Evolutionary conservation across 2,797 vertebrate species (phyloP).

Genomic region (Tapirus indicus): DNA sequence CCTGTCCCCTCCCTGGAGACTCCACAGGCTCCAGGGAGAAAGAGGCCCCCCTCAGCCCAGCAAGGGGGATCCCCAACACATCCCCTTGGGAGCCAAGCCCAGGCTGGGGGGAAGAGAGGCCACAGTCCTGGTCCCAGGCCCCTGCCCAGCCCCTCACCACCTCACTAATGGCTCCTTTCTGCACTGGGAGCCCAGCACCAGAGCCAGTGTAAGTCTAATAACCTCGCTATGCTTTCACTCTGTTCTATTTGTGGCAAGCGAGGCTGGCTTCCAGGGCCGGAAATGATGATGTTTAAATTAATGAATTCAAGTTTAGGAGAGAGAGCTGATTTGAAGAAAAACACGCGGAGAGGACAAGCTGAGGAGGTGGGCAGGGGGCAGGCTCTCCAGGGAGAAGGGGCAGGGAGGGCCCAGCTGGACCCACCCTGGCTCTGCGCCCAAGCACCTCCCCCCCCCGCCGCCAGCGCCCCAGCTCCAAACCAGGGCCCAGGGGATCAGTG

Average conservation of each 20-base stretch:
- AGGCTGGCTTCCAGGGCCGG: conserved; percentile 72
- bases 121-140: background rate
- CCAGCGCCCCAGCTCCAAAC: background rate
- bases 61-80: background rate
- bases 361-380: no score
- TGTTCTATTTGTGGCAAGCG: conserved; percentile 73
- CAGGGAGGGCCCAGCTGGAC: background rate
- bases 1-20: background rate
- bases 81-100: background rate
- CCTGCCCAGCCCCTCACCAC: background rate
- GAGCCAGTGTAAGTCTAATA: background rate
- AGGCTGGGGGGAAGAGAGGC: background rate
- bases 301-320: conserved; percentile 62
- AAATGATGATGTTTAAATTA: conserved; percentile 78
- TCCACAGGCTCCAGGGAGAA: background rate
- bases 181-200: background rate
- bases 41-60: background rate
- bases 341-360: background rate
- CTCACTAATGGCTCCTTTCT: background rate
- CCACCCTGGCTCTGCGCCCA: background rate
- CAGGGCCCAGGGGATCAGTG: background rate
- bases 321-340: background rate
- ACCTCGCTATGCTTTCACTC: conserved; percentile 53
- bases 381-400: background rate
- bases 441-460: background rate